Evolutionary conservation across 2,888 invertebrate genomes (phyloP).

Genomic region (Nyleta sp.): DNA sequence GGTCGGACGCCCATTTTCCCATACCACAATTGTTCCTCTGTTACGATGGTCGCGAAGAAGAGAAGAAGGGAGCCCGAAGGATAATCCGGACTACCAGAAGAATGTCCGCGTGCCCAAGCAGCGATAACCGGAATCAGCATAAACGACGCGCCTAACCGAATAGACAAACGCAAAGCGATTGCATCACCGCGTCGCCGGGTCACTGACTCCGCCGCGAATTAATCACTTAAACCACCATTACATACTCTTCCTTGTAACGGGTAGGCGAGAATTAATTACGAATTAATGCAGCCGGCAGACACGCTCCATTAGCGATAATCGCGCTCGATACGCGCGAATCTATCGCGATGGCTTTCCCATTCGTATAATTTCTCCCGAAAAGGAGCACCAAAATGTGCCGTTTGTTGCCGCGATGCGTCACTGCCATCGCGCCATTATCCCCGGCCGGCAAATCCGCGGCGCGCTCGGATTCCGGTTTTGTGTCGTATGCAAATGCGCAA

Average conservation of each 20-base stretch:
- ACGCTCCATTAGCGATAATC: conserved; percentile 75
- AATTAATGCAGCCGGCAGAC: conserved; percentile 75
- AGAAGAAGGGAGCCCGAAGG: too few relatives aligned
- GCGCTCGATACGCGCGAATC: conserved; percentile 36
- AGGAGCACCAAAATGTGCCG: conserved; percentile 29
- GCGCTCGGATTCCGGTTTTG: conserved; percentile 38
- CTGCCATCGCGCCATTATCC: conserved; percentile 34
- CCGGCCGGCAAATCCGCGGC: conserved; percentile 20
- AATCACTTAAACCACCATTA: conserved; percentile 60
- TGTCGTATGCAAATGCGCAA: conserved; percentile 44
- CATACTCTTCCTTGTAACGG: conserved; percentile 24
- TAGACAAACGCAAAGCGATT: too few relatives aligned
- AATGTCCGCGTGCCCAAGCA: too few relatives aligned
- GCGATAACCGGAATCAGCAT: too few relatives aligned
- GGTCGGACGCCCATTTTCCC: too few relatives aligned
- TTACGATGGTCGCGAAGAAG: too few relatives aligned
- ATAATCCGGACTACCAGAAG: too few relatives aligned
- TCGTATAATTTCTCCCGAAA: conserved; percentile 42
- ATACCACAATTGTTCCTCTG: too few relatives aligned
- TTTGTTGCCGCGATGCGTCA: conserved; percentile 39
- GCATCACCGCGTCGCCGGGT: conserved; percentile 57
- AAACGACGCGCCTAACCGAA: too few relatives aligned
- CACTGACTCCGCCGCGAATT: conserved; percentile 67
- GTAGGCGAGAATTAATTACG: conserved; percentile 73
- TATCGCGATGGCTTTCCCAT: conserved; percentile 16